Base-by-base conservation (phyloP, 2,888 invertebrate genomes). In the Bruchidius siliquastri region DNA sequence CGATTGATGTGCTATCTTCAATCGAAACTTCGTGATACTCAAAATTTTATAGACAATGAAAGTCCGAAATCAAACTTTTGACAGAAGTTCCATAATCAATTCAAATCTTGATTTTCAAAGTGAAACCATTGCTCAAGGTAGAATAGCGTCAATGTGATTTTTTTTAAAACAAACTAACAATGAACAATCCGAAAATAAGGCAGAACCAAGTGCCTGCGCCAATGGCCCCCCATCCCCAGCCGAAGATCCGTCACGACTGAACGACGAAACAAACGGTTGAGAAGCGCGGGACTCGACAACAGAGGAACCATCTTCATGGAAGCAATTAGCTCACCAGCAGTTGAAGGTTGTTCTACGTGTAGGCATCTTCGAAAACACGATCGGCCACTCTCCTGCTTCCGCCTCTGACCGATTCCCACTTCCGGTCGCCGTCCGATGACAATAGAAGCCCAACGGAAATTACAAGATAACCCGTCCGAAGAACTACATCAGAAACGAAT, bases 341-440 rank as follows among this genome's bases (percentile, higher is more conserved):
- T 76, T 70, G 74, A 76, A 74, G 75, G 77, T 73, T 75, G 74
- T 77, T 78, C 76, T 77, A 73, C 74, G 68, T 72, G 21, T 32
- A 68, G 21, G 68, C 68, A 68, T 72, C 72, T 49, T 68, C 68
- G 68, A 71, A 73, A 77, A 80, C 80, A 79, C 74, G 80, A 79
- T 77, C 78, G 75, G 76, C 78, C 80, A 80, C 80, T 80, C 78
- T 78, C 71, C 71, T 70, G 78, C 76, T 80, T 80, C 80, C 80
- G 79, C 77, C 79, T 78, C 76, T 74, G 75, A 49, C 72, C 76
- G 78, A 76, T 78, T 76, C 74, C 75, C 77, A 79, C 80, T 79
- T 79, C 80, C 78, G 77, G 77, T 74, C 76, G 74, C 79, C 78
- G 80, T 78, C 80, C 79, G 69, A 76, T 74, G 77, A 75, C 73